Evolutionary conservation across 2,113 vertebrate species (phyloP).

Genomic region (Psittacula cyanocephala): DNA sequence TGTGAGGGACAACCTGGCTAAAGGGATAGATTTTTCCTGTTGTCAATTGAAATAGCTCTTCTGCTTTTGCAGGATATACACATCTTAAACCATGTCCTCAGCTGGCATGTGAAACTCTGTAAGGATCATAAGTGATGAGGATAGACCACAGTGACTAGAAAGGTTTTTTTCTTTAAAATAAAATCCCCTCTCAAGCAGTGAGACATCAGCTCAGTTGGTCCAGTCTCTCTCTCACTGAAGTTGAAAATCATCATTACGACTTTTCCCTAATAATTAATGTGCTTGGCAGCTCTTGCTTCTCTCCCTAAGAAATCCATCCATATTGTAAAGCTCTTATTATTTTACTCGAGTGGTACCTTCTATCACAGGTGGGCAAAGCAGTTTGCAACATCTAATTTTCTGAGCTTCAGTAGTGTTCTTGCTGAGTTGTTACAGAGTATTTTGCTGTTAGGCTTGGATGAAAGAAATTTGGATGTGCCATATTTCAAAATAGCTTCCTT

Average conservation of each 20-base stretch:
- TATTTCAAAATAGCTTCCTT: slow-evolving; percentile 13
- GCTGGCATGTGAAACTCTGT: not conserved
- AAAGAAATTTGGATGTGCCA: not conserved
- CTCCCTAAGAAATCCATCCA: not conserved
- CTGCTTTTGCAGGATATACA: not conserved
- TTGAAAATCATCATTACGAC: not conserved
- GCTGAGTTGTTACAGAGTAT: not conserved
- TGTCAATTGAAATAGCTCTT: not conserved
- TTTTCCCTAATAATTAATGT: not conserved
- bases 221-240: not conserved
- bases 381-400: not conserved
- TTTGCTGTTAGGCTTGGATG: not conserved
- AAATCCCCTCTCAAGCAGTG: not conserved
- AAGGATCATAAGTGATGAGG: not conserved
- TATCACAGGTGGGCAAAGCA: not conserved
- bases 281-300: not conserved
- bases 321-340: not conserved
- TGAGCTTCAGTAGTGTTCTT: not conserved
- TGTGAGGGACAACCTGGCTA: not conserved
- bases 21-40: not conserved
- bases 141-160: not conserved
- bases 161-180: not conserved
- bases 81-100: not conserved
- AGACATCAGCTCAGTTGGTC: not conserved
- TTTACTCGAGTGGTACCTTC: not conserved